Percentiles rank a stretch among this genome's conserved stretches.
phyloP scores from a whole-genome alignment of 2,888 invertebrate genomes.

The Incurvaria masculella region DNA sequence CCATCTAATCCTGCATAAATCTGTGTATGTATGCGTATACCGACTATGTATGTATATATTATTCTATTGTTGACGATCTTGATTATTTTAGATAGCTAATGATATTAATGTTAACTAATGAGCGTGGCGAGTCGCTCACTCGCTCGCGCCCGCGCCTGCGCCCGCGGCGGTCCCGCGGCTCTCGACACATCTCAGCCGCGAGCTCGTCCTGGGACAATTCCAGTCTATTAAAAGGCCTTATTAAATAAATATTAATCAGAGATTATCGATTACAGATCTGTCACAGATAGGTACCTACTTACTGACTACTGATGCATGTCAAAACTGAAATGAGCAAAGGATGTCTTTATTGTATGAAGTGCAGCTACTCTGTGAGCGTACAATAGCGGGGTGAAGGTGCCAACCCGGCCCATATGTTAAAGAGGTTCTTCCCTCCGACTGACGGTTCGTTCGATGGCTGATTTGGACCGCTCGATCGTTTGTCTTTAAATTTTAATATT shows the following conservation, averaged over 20 bases:
- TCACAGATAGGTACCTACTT: no score
- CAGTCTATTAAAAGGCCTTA: background rate
- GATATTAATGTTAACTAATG: conserved; percentile 53
- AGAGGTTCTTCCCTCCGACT: background rate
- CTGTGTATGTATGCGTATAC: conserved; percentile 13
- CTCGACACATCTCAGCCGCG: background rate
- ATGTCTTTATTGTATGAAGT: no score
- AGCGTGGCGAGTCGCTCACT: conserved; percentile 33
- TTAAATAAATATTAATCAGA: background rate
- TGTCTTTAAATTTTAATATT: background rate
- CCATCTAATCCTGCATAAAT: conserved; percentile 17
- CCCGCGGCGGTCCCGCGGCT: background rate
- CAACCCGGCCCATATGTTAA: no score
- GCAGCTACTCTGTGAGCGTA: background rate
- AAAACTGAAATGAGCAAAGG: background rate
- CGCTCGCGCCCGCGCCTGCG: background rate
- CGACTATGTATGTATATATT: conserved; percentile 17
- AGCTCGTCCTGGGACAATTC: background rate
- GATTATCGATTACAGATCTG: background rate
- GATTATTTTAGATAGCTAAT: conserved; percentile 39
- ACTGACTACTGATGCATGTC: no score
- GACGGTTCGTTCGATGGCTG: background rate
- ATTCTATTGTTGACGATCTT: conserved; percentile 1
- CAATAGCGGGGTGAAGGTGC: background rate
- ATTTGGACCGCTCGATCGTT: background rate